Conservation (phyloP, 2,797 vertebrate species). For the Galaxias olidus region DNA sequence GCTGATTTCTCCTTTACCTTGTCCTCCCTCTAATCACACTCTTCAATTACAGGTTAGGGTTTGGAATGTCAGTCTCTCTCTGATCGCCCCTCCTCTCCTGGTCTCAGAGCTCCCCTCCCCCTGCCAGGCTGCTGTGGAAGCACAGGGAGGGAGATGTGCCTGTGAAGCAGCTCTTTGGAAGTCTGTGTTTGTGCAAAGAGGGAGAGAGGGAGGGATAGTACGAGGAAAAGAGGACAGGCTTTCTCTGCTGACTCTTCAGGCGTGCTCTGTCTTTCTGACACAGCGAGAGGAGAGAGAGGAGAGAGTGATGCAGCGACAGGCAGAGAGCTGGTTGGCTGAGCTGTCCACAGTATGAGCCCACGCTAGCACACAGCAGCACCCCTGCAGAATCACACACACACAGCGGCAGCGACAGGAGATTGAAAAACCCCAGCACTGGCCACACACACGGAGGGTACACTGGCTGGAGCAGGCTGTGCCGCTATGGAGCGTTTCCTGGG, state of each 20-base stretch:
- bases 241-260: background rate
- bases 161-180: constrained; percentile 5
- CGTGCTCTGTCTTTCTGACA: too few species aligned
- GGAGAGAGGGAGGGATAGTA: background rate
- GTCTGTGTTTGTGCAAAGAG: background rate
- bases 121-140: background rate
- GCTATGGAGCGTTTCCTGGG: constrained; percentile 92
- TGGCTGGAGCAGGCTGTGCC: background rate
- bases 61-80: background rate
- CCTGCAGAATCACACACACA: too few species aligned
- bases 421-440: background rate
- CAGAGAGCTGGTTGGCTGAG: too few species aligned
- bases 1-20: background rate
- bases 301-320: too few species aligned
- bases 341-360: too few species aligned
- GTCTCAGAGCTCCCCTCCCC: background rate
- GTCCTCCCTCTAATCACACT: too few species aligned
- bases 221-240: background rate
- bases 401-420: background rate
- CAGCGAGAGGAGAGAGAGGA: too few species aligned
- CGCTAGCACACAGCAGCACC: too few species aligned
- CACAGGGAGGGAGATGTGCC: background rate
- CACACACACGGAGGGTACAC: background rate
- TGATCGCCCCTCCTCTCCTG: background rate
- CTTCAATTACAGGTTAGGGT: too few species aligned